Conservation (phyloP, 2,113 vertebrate species). For the Hyla sarda region DNA sequence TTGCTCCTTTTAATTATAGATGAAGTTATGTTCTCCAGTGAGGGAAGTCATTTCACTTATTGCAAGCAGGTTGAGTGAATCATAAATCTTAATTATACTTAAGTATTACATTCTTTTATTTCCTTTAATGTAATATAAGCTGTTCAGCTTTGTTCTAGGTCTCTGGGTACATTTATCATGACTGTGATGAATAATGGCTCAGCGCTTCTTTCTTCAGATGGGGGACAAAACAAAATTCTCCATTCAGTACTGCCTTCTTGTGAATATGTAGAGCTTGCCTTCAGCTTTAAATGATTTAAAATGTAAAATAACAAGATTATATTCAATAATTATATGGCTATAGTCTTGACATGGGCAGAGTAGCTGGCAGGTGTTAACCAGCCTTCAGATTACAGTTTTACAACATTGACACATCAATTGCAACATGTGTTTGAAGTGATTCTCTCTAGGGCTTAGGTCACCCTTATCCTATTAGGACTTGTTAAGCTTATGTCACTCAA, state of each 20-base stretch:
- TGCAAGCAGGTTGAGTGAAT: conserved; percentile 14
- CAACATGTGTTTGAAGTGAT: neutral
- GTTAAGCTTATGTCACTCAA: too few relatives aligned
- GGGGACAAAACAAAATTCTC: neutral
- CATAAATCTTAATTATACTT: conserved; percentile 36
- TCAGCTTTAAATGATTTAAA: neutral
- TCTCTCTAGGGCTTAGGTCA: neutral
- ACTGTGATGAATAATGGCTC: conserved; percentile 12
- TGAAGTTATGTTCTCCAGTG: neutral
- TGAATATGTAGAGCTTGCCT: neutral
- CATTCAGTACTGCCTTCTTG: neutral
- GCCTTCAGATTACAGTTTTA: neutral
- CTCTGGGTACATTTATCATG: conserved; percentile 22
- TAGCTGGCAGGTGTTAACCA: neutral
- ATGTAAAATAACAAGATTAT: neutral
- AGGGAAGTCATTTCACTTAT: conserved; percentile 11
- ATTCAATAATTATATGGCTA: neutral
- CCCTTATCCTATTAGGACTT: neutral
- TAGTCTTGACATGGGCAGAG: neutral
- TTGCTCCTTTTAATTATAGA: conserved; percentile 11
- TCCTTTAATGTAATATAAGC: conserved; percentile 30
- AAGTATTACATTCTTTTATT: conserved; percentile 35
- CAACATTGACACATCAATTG: neutral
- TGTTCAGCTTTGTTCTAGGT: conserved; percentile 9
- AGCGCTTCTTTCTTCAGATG: conserved; percentile 5